These are phyloP conservation scores for Diorhabda carinulata DNA, from an alignment of 1,140 invertebrate genomes.

Conservation along the genomic window DNA sequence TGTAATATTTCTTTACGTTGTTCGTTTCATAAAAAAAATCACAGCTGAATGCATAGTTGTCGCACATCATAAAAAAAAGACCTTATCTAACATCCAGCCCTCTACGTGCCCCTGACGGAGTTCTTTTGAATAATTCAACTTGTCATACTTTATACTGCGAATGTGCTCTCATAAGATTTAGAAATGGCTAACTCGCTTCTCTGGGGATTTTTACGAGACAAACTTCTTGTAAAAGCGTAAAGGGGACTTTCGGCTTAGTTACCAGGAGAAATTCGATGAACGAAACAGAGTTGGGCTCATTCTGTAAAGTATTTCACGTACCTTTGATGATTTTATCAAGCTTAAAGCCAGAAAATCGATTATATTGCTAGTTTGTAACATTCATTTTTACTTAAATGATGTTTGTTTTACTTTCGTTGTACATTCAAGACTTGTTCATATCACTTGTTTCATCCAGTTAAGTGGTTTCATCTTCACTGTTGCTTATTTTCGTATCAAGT, in stretches of 20 bases:
- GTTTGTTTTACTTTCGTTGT: too few species aligned
- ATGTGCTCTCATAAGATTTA: constrained; percentile 17
- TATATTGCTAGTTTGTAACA: too few species aligned
- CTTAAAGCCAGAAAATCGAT: too few species aligned
- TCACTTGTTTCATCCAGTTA: too few species aligned
- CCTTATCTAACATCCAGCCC: constrained; percentile 16
- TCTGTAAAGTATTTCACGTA: too few species aligned
- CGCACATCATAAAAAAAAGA: constrained; percentile 14
- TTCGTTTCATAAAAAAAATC: neutral
- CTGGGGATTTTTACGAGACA: constrained; percentile 15
- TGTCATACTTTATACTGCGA: constrained; percentile 19
- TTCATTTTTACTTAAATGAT: too few species aligned
- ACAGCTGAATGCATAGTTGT: neutral
- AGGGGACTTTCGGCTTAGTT: constrained; percentile 12
- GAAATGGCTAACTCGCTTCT: constrained; percentile 13
- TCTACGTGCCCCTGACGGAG: constrained; percentile 10
- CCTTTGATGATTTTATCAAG: too few species aligned
- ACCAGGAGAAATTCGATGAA: constrained; percentile 6
- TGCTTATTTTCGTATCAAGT: too few species aligned
- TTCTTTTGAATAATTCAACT: constrained; percentile 19
- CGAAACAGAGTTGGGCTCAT: neutral
- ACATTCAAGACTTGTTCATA: too few species aligned
- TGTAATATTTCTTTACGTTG: neutral
- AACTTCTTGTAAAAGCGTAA: constrained; percentile 10
- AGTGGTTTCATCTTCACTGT: too few species aligned